These are phyloP conservation scores for Nymphalis urticae DNA, from an alignment of 2,888 invertebrate genomes.

Conservation along the genomic window DNA sequence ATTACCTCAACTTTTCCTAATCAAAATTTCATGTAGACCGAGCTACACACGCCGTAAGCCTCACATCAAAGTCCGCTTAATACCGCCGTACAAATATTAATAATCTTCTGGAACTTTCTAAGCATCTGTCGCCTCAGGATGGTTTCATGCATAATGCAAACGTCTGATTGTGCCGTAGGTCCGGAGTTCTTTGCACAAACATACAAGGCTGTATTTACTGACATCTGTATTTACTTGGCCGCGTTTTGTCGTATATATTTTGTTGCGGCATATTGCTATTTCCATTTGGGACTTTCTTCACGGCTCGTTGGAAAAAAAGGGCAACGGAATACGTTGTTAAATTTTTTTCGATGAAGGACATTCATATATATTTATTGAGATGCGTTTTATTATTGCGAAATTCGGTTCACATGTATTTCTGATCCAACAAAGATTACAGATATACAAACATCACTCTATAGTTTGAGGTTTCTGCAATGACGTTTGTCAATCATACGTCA, in stretches of 20 bases:
- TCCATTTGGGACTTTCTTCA: conserved; percentile 27
- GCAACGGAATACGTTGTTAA: background rate
- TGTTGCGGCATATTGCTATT: conserved; percentile 38
- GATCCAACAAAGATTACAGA: too few relatives aligned
- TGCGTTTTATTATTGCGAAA: background rate
- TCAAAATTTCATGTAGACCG: conserved; percentile 19
- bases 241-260: conserved; percentile 40
- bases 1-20: conserved; percentile 22
- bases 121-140: conserved; percentile 66
- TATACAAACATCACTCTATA: background rate
- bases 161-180: conserved; percentile 70
- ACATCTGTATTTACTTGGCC: conserved; percentile 59
- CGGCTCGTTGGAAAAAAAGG: conserved; percentile 11
- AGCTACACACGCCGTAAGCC: background rate
- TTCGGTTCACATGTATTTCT: too few relatives aligned
- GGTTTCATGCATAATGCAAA: conserved; percentile 78
- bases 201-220: conserved; percentile 56
- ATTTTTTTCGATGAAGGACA: background rate
- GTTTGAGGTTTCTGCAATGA: background rate
- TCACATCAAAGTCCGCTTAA: conserved; percentile 24
- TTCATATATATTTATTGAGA: background rate
- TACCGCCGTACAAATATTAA: conserved; percentile 41
- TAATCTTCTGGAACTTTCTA: conserved; percentile 39
- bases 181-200: conserved; percentile 65
- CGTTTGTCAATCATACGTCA: too few relatives aligned